Conservation (phyloP, 2,797 vertebrate species). For the Leuciscus waleckii region DNA sequence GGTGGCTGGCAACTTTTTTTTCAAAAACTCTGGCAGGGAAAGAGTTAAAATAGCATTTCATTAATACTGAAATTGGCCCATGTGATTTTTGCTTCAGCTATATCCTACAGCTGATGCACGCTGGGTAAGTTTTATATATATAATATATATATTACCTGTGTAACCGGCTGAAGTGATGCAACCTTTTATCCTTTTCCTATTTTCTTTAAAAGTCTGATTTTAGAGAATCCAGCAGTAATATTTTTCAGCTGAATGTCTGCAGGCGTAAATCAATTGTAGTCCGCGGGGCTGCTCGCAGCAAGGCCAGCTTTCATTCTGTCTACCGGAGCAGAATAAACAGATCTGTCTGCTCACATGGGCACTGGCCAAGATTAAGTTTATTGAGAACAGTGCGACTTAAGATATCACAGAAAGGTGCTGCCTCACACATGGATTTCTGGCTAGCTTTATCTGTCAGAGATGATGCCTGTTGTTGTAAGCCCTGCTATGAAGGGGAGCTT, state of each 20-base stretch:
- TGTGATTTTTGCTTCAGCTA: neutral
- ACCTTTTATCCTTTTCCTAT: constrained; percentile 40
- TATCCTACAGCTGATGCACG: neutral
- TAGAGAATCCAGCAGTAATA: constrained; percentile 55
- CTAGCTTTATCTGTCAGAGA: constrained; percentile 61
- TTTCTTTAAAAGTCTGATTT: constrained; percentile 53
- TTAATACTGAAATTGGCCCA: neutral
- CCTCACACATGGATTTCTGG: constrained; percentile 64
- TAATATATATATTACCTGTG: neutral
- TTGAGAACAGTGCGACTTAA: constrained; percentile 65
- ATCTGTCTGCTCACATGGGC: constrained; percentile 59
- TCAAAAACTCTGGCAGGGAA: neutral
- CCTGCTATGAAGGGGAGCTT: constrained; percentile 59
- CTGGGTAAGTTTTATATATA: neutral
- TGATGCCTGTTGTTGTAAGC: constrained; percentile 71
- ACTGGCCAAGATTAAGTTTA: constrained; percentile 70
- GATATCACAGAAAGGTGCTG: constrained; percentile 65
- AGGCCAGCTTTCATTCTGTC: constrained; percentile 52
- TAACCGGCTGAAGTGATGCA: neutral
- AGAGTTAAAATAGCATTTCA: neutral
- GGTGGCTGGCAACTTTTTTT: no score
- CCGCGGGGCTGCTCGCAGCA: constrained; percentile 40
- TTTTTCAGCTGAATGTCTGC: constrained; percentile 54
- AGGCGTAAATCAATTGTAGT: constrained; percentile 56
- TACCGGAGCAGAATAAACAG: constrained; percentile 59